Percentiles rank a stretch among this genome's conserved stretches.
Evolutionary conservation across 2,888 invertebrate genomes (phyloP).

Genomic region (Polydesmus complanatus): DNA sequence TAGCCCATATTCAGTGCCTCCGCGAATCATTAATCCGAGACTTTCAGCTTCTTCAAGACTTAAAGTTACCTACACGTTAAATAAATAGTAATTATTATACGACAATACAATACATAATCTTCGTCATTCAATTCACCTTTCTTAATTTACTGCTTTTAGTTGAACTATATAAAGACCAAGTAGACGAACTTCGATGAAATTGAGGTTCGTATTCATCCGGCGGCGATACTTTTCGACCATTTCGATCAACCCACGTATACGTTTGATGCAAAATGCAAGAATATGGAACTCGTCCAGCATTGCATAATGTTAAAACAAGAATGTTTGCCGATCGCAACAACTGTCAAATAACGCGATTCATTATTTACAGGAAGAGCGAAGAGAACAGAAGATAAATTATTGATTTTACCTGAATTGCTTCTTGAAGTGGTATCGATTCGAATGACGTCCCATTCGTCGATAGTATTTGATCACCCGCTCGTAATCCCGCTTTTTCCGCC

Average conservation of each 20-base stretch:
- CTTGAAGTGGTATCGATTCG: constrained; percentile 79
- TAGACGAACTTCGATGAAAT: constrained; percentile 16
- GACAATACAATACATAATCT: neutral
- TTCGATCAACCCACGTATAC: constrained; percentile 89
- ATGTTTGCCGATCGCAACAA: constrained; percentile 26
- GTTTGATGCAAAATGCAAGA: constrained; percentile 51
- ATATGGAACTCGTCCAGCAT: constrained; percentile 30
- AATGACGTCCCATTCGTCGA: constrained; percentile 90
- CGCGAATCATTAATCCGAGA: constrained; percentile 84
- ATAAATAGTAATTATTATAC: neutral
- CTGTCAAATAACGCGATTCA: constrained; percentile 20
- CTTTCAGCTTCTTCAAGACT: constrained; percentile 42
- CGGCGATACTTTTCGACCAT: constrained; percentile 72
- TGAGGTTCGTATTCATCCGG: constrained; percentile 56
- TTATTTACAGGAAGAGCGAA: neutral
- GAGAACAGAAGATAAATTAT: neutral
- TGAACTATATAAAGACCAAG: constrained; percentile 6
- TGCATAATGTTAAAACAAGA: constrained; percentile 26
- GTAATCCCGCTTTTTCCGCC: constrained; percentile 71
- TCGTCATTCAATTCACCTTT: constrained; percentile 4
- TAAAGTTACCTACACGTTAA: constrained; percentile 34
- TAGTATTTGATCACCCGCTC: constrained; percentile 85
- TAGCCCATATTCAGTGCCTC: constrained; percentile 85
- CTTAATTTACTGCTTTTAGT: constrained; percentile 3
- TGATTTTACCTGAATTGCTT: constrained; percentile 67